phyloP scores from a whole-genome alignment of 2,113 vertebrate genomes.

The Phrynocephalus versicolor region DNA sequence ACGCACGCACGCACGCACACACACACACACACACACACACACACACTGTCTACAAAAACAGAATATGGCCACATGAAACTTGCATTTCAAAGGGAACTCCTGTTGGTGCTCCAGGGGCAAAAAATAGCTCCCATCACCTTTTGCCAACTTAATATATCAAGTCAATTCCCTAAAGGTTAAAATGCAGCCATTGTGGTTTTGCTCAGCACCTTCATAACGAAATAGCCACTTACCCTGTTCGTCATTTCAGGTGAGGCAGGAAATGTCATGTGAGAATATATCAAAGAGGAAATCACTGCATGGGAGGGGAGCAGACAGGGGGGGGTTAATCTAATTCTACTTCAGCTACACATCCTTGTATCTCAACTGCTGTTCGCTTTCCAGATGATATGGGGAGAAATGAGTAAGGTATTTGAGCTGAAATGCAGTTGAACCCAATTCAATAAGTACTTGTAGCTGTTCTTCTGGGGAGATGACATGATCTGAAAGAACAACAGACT shows the following conservation, averaged over 20 bases:
- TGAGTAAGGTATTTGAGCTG: neutral
- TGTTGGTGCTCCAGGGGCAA: no score
- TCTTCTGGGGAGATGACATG: neutral
- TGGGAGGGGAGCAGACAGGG: neutral
- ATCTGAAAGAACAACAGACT: neutral
- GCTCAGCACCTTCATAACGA: no score
- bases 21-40: no score
- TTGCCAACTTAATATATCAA: no score
- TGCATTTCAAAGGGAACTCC: no score
- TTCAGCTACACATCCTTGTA: neutral
- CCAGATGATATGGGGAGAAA: neutral
- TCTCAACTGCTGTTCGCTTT: slow-evolving; percentile 15
- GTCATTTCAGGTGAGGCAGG: neutral
- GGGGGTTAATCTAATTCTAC: neutral
- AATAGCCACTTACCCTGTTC: neutral
- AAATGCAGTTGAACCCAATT: neutral
- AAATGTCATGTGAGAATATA: neutral
- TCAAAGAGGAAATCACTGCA: neutral
- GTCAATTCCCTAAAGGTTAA: no score
- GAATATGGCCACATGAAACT: no score
- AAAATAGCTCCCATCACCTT: no score
- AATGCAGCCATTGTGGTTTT: no score
- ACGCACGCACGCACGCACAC: no score
- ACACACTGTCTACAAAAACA: no score
- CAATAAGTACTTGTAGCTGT: neutral